These are phyloP conservation scores for Chaenogobius annularis DNA, from an alignment of 2,113 vertebrate genomes.

Conservation along the genomic window DNA sequence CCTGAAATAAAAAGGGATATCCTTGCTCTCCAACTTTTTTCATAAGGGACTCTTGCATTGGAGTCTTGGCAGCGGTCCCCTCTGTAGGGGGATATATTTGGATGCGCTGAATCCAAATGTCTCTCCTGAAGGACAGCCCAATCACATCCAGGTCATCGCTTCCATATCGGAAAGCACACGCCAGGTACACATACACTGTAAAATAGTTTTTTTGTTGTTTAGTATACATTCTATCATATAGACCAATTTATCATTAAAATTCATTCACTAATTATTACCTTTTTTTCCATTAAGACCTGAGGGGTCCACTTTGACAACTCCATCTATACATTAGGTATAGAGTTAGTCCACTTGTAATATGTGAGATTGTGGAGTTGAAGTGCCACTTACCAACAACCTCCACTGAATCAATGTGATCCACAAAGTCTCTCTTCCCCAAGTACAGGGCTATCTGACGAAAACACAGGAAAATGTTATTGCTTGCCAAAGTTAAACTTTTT, in stretches of 20 bases:
- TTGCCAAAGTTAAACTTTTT: constrained; percentile 22
- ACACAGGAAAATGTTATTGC: constrained; percentile 35
- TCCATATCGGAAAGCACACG: constrained; percentile 89
- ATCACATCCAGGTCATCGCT: constrained; percentile 89
- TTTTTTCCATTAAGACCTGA: constrained; percentile 83
- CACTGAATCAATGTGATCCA: constrained; percentile 81
- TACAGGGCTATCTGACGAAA: constrained; percentile 83
- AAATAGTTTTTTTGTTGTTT: background rate
- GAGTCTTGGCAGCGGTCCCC: constrained; percentile 63
- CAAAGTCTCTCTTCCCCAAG: constrained; percentile 87
- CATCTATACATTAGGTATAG: constrained; percentile 73
- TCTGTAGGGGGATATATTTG: constrained; percentile 80
- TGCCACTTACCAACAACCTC: constrained; percentile 82
- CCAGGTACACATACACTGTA: constrained; percentile 83
- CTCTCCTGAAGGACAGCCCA: constrained; percentile 86
- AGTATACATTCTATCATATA: background rate
- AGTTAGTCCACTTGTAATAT: background rate
- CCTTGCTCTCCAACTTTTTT: constrained; percentile 84
- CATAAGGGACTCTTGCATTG: constrained; percentile 81
- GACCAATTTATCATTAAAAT: background rate
- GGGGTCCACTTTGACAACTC: constrained; percentile 83
- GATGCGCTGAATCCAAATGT: constrained; percentile 81
- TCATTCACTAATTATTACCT: constrained; percentile 71
- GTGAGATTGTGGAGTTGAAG: background rate
- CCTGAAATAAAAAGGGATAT: constrained; percentile 85